Conservation (phyloP, 2,888 invertebrate species). For the Pristionchus exspectatus region DNA sequence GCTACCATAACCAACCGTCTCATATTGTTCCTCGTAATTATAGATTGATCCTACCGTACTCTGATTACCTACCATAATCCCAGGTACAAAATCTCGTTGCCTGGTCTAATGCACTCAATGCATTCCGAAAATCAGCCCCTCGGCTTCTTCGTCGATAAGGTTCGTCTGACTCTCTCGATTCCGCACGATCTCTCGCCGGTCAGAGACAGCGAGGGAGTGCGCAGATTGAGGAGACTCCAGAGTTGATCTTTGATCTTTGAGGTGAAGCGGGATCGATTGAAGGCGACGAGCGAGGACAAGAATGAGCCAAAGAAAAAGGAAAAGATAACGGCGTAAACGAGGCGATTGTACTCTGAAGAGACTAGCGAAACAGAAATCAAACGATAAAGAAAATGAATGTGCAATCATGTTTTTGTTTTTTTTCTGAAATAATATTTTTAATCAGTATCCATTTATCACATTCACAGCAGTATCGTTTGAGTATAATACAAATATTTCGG, state of each 20-base stretch:
- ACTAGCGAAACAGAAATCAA: slow-evolving; percentile 10
- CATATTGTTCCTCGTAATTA: no score
- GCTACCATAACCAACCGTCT: background rate
- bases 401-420: no score
- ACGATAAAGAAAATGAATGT: background rate
- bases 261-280: background rate
- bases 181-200: no score
- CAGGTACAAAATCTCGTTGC: slow-evolving; percentile 20
- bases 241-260: slow-evolving; percentile 19
- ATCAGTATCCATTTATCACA: no score
- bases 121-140: background rate
- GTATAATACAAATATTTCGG: no score
- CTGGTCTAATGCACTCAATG: slow-evolving; percentile 23
- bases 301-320: background rate
- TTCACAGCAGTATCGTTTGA: no score
- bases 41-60: background rate
- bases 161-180: no score
- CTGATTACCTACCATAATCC: background rate
- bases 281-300: background rate
- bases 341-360: background rate
- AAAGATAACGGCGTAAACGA: background rate
- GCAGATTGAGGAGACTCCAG: background rate
- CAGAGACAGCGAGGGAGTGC: background rate
- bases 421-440: no score
- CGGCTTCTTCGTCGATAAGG: background rate